Evolutionary conservation across 2,888 invertebrate genomes (phyloP), one percentile per base, ranked within the genome.

Genomic region (Trachelus tabidus): DNA sequence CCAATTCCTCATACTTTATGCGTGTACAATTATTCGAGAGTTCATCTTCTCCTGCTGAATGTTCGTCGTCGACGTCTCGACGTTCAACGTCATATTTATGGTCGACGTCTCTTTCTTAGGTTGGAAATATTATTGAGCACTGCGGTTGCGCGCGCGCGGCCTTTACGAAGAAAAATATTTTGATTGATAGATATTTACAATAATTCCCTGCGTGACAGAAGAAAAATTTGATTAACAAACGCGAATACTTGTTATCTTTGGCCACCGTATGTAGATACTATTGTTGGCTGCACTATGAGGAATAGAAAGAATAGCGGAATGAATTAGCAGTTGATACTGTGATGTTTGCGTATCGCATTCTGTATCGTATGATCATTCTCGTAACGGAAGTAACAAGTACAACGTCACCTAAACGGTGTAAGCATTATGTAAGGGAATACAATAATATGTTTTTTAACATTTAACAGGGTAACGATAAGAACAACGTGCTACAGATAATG

Each of bases 361-460:
- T 0, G 56, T 56, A 56, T 56, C 56, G 56, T 23, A 56, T 56
- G 23, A 56, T 56, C 56, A 9, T 56, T 56, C 23, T 23, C 23
- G 9, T 2, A 23, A 56, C 56, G 56, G 56, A 56, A 56, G 23
- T 56, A 23, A 23, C 56, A 23, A 23, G 23, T 40, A 40, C 40
- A 23, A 23, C 23, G 56, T 56, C 56, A 56, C 56, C 40, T 40
- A 56, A 9, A 23, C 56, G 23, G 23, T 56, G 6, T 56, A 23
- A 23, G 56, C 23, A 23, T 23, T 56, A 56, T 56, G 2, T 56
- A 23, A 56, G 23, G 56, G 4, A 56, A 83, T 80, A 82, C 81
- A 82, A 85, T 85, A 85, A 79, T 81, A 71, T 40, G 80, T 73
- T 73, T 81, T 79, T 80, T 83, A 76, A 86, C 82, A 86, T 85